A percentile compares a stretch with the other conserved stretches of the same genome.
These are phyloP conservation scores for Dasypogon diadema DNA, from an alignment of 2,888 invertebrate genomes.

Conservation along the genomic window DNA sequence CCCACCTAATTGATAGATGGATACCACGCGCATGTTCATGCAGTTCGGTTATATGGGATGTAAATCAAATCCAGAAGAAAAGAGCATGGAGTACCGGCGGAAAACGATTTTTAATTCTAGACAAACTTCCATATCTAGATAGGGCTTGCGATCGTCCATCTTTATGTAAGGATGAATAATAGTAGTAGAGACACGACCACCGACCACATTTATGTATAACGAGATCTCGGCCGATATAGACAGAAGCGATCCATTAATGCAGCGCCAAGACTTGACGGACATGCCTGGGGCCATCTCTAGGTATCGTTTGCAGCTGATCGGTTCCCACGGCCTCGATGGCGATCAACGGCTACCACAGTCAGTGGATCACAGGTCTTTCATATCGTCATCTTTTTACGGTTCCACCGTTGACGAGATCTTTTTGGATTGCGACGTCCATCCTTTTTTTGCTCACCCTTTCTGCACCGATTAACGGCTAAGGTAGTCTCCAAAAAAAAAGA, in stretches of 20 bases:
- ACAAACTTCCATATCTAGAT: conserved; percentile 31
- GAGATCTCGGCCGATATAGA: conserved; percentile 43
- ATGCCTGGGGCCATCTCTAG: conserved; percentile 34
- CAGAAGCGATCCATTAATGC: conserved; percentile 47
- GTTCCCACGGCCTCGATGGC: conserved; percentile 51
- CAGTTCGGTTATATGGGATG: conserved; percentile 42
- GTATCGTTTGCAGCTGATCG: conserved; percentile 48
- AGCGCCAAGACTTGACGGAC: conserved; percentile 36
- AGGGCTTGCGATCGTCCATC: not conserved
- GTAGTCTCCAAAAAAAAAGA: conserved; percentile 21
- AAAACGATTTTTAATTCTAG: conserved; percentile 50
- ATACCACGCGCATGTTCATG: conserved; percentile 40
- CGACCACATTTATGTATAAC: conserved; percentile 47
- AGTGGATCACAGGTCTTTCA: conserved; percentile 41
- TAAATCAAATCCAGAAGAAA: conserved; percentile 42
- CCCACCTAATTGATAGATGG: conserved; percentile 49
- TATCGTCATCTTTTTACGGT: conserved; percentile 51
- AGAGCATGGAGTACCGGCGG: conserved; percentile 10
- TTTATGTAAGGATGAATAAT: conserved; percentile 39
- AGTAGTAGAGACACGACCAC: conserved; percentile 36
- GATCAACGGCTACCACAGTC: conserved; percentile 41
- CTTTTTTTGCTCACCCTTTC: conserved; percentile 22
- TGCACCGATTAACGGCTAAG: conserved; percentile 24
- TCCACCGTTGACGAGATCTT: conserved; percentile 47
- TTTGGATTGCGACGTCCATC: conserved; percentile 15